These are phyloP conservation scores for Myiotriccus ornatus DNA, from an alignment of 2,797 vertebrate species.

Conservation along the genomic window DNA sequence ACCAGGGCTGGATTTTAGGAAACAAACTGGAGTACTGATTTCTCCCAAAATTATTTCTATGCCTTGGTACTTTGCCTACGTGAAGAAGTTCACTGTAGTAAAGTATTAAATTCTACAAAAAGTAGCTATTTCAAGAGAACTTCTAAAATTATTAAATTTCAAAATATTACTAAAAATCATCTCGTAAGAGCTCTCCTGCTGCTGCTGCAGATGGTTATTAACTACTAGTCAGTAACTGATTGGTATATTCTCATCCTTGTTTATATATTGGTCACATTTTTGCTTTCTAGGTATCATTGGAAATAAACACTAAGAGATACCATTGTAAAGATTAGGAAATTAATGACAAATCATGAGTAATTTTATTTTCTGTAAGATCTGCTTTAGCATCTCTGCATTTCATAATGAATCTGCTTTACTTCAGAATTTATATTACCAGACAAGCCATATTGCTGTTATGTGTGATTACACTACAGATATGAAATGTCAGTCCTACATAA, in stretches of 20 bases:
- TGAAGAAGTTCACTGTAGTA: not conserved
- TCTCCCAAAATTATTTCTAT: not conserved
- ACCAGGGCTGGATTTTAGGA: not conserved
- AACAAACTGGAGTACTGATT: not conserved
- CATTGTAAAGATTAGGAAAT: not conserved
- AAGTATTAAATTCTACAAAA: not conserved
- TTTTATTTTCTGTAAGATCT: not conserved
- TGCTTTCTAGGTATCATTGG: not conserved
- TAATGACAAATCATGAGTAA: not conserved
- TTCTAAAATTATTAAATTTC: not conserved
- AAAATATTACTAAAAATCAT: not conserved
- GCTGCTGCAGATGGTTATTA: not conserved
- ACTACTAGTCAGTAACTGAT: not conserved
- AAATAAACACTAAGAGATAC: not conserved
- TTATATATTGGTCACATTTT: not conserved
- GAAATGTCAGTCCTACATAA: not conserved
- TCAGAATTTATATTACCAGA: not conserved
- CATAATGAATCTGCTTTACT: not conserved
- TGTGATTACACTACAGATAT: not conserved
- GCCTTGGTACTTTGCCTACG: not conserved
- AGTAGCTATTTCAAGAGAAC: not conserved
- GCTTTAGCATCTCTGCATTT: not conserved
- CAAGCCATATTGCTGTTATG: not conserved
- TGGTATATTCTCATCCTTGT: not conserved
- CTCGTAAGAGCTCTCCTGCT: not conserved